Conservation (phyloP, 2,113 vertebrate species). For the Lonchura striata region DNA sequence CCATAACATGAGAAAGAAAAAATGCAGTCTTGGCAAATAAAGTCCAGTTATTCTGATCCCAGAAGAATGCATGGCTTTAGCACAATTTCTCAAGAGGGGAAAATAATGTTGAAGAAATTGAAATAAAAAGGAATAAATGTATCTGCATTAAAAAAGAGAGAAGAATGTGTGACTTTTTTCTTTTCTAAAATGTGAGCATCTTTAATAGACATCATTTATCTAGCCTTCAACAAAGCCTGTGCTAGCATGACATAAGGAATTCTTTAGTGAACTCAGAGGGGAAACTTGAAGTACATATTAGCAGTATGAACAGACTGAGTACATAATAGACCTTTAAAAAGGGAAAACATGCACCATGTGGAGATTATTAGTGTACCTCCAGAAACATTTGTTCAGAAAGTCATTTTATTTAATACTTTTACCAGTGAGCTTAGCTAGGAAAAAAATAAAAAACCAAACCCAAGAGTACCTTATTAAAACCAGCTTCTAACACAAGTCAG, state of each 20-base stretch:
- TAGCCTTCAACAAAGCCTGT: neutral
- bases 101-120: neutral
- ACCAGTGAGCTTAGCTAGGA: neutral
- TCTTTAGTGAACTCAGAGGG: neutral
- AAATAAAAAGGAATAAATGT: neutral
- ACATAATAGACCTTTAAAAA: neutral
- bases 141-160: neutral
- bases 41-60: neutral
- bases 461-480: neutral
- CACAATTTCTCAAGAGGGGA: neutral
- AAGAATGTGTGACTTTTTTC: neutral
- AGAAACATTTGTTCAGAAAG: neutral
- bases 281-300: neutral
- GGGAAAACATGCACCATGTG: neutral
- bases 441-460: fast-evolving
- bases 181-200: neutral
- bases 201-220: neutral
- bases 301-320: neutral
- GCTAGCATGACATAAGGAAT: neutral
- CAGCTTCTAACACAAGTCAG: neutral
- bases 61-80: neutral
- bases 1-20: neutral
- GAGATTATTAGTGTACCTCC: neutral
- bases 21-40: neutral
- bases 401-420: neutral